phyloP scores from a whole-genome alignment of 2,888 invertebrate species.

The Pseudococcus viburni region DNA sequence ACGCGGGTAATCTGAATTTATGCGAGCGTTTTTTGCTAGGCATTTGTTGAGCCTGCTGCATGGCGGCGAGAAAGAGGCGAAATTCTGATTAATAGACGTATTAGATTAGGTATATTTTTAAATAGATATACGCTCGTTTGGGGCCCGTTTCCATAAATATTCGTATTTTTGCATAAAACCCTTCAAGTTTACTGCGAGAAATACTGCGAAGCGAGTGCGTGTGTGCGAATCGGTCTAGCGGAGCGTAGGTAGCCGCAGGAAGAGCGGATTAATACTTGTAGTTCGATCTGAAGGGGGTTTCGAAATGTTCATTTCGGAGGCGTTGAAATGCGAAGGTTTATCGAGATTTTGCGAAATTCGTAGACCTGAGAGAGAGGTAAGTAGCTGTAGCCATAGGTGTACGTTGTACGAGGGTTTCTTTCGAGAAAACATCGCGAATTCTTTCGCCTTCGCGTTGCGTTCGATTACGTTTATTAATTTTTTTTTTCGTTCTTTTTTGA shows the following conservation, averaged over 20 bases:
- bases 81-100: constrained; percentile 22
- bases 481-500: not conserved
- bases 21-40: not conserved
- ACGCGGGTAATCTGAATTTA: constrained; percentile 14
- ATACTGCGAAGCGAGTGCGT: not conserved
- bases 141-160: not conserved
- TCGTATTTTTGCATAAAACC: constrained; percentile 12
- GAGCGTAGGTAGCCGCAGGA: not conserved
- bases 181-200: not conserved
- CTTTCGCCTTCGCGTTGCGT: too few relatives aligned
- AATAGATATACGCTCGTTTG: constrained; percentile 18
- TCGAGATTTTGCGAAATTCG: not conserved
- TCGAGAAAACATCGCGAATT: too few relatives aligned
- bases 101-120: constrained; percentile 20
- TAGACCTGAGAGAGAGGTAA: not conserved
- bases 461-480: too few relatives aligned
- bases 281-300: not conserved
- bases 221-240: not conserved
- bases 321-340: constrained; percentile 22
- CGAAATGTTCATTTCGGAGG: not conserved
- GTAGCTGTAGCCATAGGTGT: not conserved
- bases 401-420: not conserved
- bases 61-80: not conserved
- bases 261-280: not conserved
- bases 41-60: not conserved